Evolutionary conservation across 1,140 invertebrate genomes (phyloP).

Genomic region (Bombus waltoni): DNA sequence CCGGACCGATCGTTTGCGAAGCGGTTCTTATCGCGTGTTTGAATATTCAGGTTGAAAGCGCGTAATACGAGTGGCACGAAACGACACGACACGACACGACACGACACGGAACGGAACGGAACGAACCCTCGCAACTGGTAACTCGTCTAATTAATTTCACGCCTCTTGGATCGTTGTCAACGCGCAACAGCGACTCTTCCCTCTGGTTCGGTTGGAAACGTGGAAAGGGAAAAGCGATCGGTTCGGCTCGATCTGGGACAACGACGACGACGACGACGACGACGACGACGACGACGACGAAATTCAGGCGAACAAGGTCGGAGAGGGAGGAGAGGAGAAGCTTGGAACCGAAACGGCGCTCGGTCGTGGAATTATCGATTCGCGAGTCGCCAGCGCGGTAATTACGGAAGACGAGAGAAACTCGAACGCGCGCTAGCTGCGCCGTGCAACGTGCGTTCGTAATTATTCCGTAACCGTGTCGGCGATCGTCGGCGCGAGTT

Average conservation of each 20-base stretch:
- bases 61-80: too few relatives aligned
- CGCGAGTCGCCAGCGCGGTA: neutral
- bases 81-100: too few relatives aligned
- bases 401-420: constrained; percentile 35
- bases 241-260: neutral
- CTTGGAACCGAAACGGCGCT: too few relatives aligned
- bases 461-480: constrained; percentile 42
- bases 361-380: constrained; percentile 22
- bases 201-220: neutral
- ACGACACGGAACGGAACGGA: too few relatives aligned
- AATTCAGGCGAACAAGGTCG: neutral
- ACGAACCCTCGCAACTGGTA: too few relatives aligned
- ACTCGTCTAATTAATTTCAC: neutral
- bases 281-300: neutral
- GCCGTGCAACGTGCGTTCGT: constrained; percentile 1
- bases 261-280: neutral
- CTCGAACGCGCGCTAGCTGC: neutral
- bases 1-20: too few relatives aligned
- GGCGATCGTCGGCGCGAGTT: neutral
- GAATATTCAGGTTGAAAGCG: too few relatives aligned
- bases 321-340: neutral
- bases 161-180: neutral
- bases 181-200: too few relatives aligned
- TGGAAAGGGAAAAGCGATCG: neutral
- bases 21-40: too few relatives aligned